Percentiles rank a stretch among this genome's conserved stretches.
phyloP scores from a whole-genome alignment of 2,888 invertebrate genomes.

The Agonopterix alstromeriana region DNA sequence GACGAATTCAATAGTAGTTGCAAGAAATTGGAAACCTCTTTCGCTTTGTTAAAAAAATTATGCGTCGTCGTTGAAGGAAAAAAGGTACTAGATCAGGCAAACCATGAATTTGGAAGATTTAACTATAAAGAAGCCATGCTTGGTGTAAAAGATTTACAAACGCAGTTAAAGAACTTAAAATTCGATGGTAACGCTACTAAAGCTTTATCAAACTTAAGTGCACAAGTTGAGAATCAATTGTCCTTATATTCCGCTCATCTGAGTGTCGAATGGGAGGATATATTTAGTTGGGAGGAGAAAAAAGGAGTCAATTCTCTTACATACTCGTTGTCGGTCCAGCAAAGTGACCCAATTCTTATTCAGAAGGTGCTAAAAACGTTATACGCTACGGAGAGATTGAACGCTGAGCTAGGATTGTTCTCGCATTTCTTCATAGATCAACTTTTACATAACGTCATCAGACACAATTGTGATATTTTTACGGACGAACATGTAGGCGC shows the following conservation, averaged over 20 bases:
- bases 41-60: conserved; percentile 37
- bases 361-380: conserved; percentile 60
- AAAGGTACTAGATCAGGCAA: conserved; percentile 44
- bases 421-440: conserved; percentile 63
- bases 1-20: conserved; percentile 41
- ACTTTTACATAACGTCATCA: conserved; percentile 55
- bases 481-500: conserved; percentile 62
- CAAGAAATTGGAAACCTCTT: conserved; percentile 37
- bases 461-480: conserved; percentile 60
- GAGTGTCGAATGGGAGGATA: conserved; percentile 65
- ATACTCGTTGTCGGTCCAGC: conserved; percentile 57
- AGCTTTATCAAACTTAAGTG: conserved; percentile 42
- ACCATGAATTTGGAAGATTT: conserved; percentile 51
- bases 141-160: conserved; percentile 37
- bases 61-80: conserved; percentile 48
- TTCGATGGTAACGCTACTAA: conserved; percentile 46
- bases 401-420: conserved; percentile 57
- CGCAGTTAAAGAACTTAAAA: conserved; percentile 33
- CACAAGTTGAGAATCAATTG: conserved; percentile 55
- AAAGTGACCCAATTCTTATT: conserved; percentile 52
- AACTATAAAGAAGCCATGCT: conserved; percentile 55
- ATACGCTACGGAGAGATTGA: conserved; percentile 50
- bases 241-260: conserved; percentile 55
- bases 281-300: conserved; percentile 59
- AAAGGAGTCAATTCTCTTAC: conserved; percentile 47